Conservation (phyloP, 1,140 invertebrate genomes). For the Bombus consobrinus region DNA sequence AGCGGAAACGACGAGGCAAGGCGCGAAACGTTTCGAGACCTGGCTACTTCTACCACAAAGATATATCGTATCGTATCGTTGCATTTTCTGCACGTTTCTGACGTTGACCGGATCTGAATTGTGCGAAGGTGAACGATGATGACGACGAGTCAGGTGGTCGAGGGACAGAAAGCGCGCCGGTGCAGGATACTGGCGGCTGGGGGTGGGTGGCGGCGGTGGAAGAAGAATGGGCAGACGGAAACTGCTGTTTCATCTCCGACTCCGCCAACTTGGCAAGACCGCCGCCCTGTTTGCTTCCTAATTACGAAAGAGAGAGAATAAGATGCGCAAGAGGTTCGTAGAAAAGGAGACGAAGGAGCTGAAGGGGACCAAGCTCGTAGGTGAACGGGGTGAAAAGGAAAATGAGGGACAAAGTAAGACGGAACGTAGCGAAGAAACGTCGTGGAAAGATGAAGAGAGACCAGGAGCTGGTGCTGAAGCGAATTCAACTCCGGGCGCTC, state of each 20-base stretch:
- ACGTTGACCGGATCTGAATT: background rate
- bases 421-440: conserved; percentile 5
- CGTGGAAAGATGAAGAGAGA: background rate
- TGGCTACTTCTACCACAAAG: conserved; percentile 58
- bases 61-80: conserved; percentile 45
- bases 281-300: conserved; percentile 75
- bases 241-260: conserved; percentile 76
- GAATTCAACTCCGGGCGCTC: conserved; percentile 60
- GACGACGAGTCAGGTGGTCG: conserved; percentile 50
- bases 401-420: conserved; percentile 16
- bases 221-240: conserved; percentile 70
- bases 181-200: background rate
- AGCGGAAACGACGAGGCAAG: conserved; percentile 21
- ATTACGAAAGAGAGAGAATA: conserved; percentile 72
- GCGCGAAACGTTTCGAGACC: background rate
- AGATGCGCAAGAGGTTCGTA: conserved; percentile 33
- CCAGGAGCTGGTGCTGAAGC: background rate
- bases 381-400: background rate
- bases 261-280: conserved; percentile 76
- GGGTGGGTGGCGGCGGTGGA: conserved; percentile 20
- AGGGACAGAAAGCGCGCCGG: background rate
- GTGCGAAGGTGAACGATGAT: background rate
- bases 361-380: background rate
- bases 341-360: background rate
- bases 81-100: conserved; percentile 36